Evolutionary conservation across 2,888 invertebrate genomes (phyloP).

Genomic region (Dolomedes plantarius): DNA sequence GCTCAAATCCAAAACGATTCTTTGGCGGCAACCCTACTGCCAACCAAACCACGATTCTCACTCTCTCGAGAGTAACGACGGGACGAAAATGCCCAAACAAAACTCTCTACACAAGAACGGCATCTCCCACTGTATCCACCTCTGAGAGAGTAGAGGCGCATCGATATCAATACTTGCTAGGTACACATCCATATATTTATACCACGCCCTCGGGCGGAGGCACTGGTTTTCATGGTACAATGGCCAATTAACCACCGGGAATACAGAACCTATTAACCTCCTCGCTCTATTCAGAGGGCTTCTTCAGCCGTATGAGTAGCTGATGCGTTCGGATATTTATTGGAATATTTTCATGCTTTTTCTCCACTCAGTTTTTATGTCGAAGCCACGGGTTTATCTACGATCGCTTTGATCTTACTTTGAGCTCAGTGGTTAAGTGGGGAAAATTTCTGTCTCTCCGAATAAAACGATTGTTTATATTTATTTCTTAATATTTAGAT

Average conservation of each 20-base stretch:
- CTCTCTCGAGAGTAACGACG: slow-evolving; percentile 56
- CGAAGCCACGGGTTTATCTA: not conserved
- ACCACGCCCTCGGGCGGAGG: slow-evolving; percentile 50
- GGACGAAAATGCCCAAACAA: slow-evolving; percentile 40
- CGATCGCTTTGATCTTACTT: slow-evolving; percentile 59
- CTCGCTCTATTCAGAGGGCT: slow-evolving; percentile 44
- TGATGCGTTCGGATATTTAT: slow-evolving; percentile 50
- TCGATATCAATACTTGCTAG: slow-evolving; percentile 9
- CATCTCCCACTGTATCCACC: not conserved
- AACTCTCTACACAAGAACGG: slow-evolving; percentile 32
- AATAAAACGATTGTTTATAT: slow-evolving; percentile 66
- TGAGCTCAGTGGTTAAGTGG: slow-evolving; percentile 28
- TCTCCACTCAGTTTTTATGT: slow-evolving; percentile 41
- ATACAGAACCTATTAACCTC: slow-evolving; percentile 58
- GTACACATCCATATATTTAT: slow-evolving; percentile 49
- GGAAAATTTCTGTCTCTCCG: not conserved
- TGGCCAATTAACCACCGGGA: slow-evolving; percentile 68
- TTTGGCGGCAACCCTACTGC: slow-evolving; percentile 41
- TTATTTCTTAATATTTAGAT: slow-evolving; percentile 55
- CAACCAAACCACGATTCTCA: slow-evolving; percentile 62
- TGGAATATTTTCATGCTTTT: slow-evolving; percentile 41
- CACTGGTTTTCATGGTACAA: slow-evolving; percentile 66
- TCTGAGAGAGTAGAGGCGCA: not conserved
- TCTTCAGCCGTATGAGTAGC: slow-evolving; percentile 57
- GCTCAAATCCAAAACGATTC: slow-evolving; percentile 5